Conservation (phyloP, 2,797 vertebrate species). For the Argyrosomus regius region DNA sequence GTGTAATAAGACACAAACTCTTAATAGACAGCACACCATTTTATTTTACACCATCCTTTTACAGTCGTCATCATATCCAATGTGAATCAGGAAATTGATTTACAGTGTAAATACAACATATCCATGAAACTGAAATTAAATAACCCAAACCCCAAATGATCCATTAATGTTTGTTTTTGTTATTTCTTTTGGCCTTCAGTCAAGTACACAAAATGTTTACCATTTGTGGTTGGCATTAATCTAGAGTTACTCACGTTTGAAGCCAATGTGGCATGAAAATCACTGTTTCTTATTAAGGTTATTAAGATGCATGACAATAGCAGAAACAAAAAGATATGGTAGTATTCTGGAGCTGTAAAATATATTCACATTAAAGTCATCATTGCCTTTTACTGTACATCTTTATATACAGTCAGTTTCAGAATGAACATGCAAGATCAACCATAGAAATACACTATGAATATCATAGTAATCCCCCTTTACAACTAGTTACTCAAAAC, state of each 20-base stretch:
- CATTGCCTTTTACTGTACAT: conserved; percentile 22
- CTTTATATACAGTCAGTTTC: conserved; percentile 40
- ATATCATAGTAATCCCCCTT: conserved; percentile 79
- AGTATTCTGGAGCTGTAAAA: conserved; percentile 37
- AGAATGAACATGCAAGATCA: conserved; percentile 59
- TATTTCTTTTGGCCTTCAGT: conserved; percentile 3
- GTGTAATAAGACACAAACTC: background rate
- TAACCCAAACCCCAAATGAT: background rate
- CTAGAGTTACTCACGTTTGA: background rate
- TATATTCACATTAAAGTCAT: conserved; percentile 47
- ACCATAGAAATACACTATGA: conserved; percentile 77
- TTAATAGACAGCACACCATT: conserved; percentile 40
- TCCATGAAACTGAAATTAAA: conserved; percentile 11
- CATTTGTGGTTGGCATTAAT: background rate
- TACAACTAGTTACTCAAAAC: conserved; percentile 67
- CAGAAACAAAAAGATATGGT: conserved; percentile 30
- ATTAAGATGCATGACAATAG: background rate
- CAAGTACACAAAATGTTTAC: background rate
- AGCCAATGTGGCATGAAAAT: conserved; percentile 9
- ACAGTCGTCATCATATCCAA: conserved; percentile 37
- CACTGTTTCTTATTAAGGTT: background rate
- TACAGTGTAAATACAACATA: conserved; percentile 33
- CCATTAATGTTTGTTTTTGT: background rate
- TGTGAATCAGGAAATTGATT: conserved; percentile 42
- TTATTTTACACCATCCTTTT: conserved; percentile 59